Base-by-base conservation (phyloP, 1,140 invertebrate genomes). In the Acromyrmex echinatior region DNA sequence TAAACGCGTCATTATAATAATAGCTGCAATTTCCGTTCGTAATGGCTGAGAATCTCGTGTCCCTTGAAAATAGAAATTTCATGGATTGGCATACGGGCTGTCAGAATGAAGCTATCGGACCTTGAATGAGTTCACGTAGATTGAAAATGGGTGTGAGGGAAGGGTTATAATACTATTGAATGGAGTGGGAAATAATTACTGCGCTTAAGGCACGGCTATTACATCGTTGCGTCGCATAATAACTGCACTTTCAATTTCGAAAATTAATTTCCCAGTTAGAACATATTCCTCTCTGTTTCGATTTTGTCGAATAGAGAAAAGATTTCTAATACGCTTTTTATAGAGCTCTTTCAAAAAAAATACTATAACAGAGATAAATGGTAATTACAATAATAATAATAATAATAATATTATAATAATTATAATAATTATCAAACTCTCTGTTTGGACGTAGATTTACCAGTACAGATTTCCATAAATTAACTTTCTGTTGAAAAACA, bases 1-100 rank as follows among this genome's bases (percentile, higher is more conserved):
- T 84, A 84, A 84, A 76, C 39, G 56, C 39, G 25, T 76, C 53
- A 84, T 84, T 84, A 84, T 84, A 53, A 74, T 84, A 82, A 82
- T 82, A 84, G 70, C 25, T 63, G 56, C 49, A 84, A 84, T 84
- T 84, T 84, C 70, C 39, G 25, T 21, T 76, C 18, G 70, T 84
- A 84, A 84, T 84, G 39, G 39, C 25, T 74, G 80, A 76, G 51
- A 84, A 84, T 84, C 73, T 76, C 66, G 39, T 76, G 35, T 45
- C 31, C n/a, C 21, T 73, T 70, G 66, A 39, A 84, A 84, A 84
- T 62, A 76, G 80, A 74, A 84, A 84, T 84, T 62, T 62, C 56
- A 84, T 76, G 80, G 80, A 74, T 76, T 76, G 80, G 39, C 39
- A 62, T 74, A 76, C 70, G 56, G 28, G 14, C 45, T 76, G 39